phyloP scores from a whole-genome alignment of 2,113 vertebrate species.

The Limanda limanda region DNA sequence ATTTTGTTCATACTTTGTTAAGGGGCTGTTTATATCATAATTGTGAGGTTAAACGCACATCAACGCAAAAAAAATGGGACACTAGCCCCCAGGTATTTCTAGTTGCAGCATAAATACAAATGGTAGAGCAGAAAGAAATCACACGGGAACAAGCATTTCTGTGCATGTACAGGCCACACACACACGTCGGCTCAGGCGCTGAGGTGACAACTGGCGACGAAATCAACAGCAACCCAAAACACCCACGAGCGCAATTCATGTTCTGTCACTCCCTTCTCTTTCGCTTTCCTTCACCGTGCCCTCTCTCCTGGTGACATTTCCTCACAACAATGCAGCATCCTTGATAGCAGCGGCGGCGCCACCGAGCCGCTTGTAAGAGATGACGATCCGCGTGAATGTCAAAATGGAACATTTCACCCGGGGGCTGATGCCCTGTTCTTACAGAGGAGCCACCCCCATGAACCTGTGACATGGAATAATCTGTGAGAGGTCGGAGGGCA shows the following conservation, averaged over 20 bases:
- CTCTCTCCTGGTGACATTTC: constrained; percentile 44
- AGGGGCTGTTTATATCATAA: constrained; percentile 62
- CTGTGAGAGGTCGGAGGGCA: constrained; percentile 24
- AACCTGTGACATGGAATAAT: constrained; percentile 44
- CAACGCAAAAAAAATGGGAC: constrained; percentile 43
- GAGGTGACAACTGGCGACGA: neutral
- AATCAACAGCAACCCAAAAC: constrained; percentile 18
- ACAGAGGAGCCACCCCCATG: constrained; percentile 29
- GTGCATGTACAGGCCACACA: neutral
- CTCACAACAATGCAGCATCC: constrained; percentile 39
- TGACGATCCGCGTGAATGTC: constrained; percentile 47
- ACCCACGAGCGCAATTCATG: constrained; percentile 12
- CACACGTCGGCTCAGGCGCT: neutral
- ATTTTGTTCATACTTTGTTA: constrained; percentile 36
- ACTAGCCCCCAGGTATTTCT: constrained; percentile 43
- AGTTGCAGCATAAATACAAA: constrained; percentile 17
- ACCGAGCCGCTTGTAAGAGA: constrained; percentile 7
- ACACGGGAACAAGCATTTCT: neutral
- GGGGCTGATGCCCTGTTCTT: constrained; percentile 42
- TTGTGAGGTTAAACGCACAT: constrained; percentile 67
- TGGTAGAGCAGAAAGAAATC: neutral
- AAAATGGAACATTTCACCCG: constrained; percentile 64
- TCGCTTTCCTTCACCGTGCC: neutral
- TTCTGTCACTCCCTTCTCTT: neutral
- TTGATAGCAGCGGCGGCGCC: constrained; percentile 17